Conservation (phyloP, 2,888 invertebrate species). For the Apocheima hispidaria region DNA sequence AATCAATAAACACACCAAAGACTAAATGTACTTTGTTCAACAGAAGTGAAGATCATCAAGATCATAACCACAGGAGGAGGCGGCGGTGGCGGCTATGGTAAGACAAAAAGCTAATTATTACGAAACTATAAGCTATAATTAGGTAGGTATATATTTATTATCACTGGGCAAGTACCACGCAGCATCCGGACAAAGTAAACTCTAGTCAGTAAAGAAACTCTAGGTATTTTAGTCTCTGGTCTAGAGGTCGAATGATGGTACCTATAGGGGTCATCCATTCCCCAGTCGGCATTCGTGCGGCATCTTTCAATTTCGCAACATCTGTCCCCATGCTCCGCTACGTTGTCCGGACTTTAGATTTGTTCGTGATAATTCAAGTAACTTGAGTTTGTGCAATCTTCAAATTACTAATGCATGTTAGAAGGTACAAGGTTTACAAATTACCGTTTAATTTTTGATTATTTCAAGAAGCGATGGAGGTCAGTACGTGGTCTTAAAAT, state of each 20-base stretch:
- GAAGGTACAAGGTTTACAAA: slow-evolving; percentile 39
- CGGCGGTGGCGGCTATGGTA: slow-evolving; percentile 64
- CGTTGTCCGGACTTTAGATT: slow-evolving; percentile 36
- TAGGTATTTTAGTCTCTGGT: slow-evolving; percentile 20
- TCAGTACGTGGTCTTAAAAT: slow-evolving; percentile 17
- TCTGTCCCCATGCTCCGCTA: slow-evolving; percentile 36
- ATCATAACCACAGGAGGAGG: slow-evolving; percentile 69
- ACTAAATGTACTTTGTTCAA: slow-evolving; percentile 29
- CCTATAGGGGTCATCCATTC: slow-evolving; percentile 52
- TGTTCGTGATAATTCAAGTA: slow-evolving; percentile 34
- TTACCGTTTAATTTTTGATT: slow-evolving; percentile 26
- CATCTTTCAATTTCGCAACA: slow-evolving; percentile 54
- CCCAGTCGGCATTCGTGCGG: slow-evolving; percentile 40
- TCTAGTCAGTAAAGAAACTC: slow-evolving; percentile 13
- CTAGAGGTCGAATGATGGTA: slow-evolving; percentile 46
- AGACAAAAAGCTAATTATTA: slow-evolving; percentile 32
- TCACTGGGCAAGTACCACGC: slow-evolving; percentile 5
- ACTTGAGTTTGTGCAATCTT: slow-evolving; percentile 39
- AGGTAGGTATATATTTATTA: not conserved
- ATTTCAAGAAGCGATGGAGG: slow-evolving; percentile 32
- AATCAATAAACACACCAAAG: slow-evolving; percentile 5
- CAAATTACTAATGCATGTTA: slow-evolving; percentile 40
- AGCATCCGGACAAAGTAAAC: slow-evolving; percentile 13
- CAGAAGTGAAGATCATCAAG: slow-evolving; percentile 76
- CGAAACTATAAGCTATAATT: not conserved